Evolutionary conservation across 2,113 vertebrate genomes (phyloP).

Genomic region (Siniperca chuatsi): DNA sequence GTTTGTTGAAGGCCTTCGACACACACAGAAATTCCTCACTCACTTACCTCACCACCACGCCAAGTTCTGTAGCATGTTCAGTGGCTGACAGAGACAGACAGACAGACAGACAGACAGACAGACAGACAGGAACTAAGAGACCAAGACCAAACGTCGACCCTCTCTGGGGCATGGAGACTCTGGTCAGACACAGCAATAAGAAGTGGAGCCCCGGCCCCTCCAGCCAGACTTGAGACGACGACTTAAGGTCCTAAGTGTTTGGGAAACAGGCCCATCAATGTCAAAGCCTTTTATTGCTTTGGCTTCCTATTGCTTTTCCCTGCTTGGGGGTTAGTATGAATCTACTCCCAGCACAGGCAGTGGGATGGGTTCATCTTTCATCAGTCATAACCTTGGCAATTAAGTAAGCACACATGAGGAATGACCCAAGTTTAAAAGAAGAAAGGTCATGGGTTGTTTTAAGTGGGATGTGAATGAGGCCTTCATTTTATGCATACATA

Average conservation of each 20-base stretch:
- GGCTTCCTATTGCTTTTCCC: conserved; percentile 83
- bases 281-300: conserved; percentile 82
- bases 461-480: conserved; percentile 30
- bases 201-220: conserved; percentile 67
- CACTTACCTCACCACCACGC: conserved; percentile 53
- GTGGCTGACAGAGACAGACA: conserved; percentile 5
- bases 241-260: conserved; percentile 79
- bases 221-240: conserved; percentile 73
- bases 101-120: conserved; percentile 46
- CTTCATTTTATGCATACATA: neutral
- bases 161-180: conserved; percentile 72
- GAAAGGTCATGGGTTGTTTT: conserved; percentile 48
- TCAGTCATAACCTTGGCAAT: conserved; percentile 74
- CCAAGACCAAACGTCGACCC: conserved; percentile 61
- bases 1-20: conserved; percentile 81
- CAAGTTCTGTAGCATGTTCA: conserved; percentile 37
- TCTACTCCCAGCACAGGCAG: conserved; percentile 54
- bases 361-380: conserved; percentile 69
- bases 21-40: conserved; percentile 84
- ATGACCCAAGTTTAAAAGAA: conserved; percentile 58
- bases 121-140: conserved; percentile 68
- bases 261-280: conserved; percentile 81
- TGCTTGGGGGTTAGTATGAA: conserved; percentile 70
- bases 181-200: conserved; percentile 79
- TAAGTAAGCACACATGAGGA: conserved; percentile 68